Conservation (phyloP, 2,888 invertebrate species). For the Macaria liturata region DNA sequence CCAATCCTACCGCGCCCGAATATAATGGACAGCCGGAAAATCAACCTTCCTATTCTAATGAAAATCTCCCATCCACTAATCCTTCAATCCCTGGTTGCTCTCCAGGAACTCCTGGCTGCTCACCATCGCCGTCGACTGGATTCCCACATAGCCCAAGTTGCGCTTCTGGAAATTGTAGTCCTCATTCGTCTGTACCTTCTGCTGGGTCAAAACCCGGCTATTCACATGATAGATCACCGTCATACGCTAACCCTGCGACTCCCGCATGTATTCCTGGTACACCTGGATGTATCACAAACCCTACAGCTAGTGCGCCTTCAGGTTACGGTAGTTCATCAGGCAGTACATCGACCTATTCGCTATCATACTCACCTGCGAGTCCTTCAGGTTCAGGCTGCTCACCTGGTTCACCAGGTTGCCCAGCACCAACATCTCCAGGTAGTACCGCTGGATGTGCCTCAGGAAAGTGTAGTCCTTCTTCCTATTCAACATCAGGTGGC, state of each 20-base stretch:
- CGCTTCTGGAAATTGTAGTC: conserved; percentile 4
- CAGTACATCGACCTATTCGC: conserved; percentile 7
- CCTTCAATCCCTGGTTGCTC: background rate
- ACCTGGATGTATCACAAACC: conserved; percentile 6
- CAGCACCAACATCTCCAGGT: background rate
- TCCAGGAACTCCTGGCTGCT: conserved; percentile 5
- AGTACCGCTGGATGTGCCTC: conserved; percentile 2
- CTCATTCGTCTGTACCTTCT: background rate
- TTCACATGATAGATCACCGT: conserved; percentile 3
- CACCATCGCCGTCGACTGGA: background rate
- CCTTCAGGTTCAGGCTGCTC: conserved; percentile 18
- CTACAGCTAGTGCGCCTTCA: conserved; percentile 7
- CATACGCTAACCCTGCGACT: conserved; percentile 1
- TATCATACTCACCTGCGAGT: conserved; percentile 12
- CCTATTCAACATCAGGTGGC: background rate
- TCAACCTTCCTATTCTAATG: background rate
- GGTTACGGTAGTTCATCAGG: conserved; percentile 4
- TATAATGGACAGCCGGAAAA: background rate
- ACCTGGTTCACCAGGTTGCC: conserved; percentile 14
- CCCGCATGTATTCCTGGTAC: conserved; percentile 20
- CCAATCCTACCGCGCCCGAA: background rate
- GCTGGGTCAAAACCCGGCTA: conserved; percentile 3
- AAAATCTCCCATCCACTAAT: background rate
- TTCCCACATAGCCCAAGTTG: background rate
- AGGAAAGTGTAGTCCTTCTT: conserved; percentile 1